Evolutionary conservation across 2,113 vertebrate genomes (phyloP).

Genomic region (Oryzias curvinotus): DNA sequence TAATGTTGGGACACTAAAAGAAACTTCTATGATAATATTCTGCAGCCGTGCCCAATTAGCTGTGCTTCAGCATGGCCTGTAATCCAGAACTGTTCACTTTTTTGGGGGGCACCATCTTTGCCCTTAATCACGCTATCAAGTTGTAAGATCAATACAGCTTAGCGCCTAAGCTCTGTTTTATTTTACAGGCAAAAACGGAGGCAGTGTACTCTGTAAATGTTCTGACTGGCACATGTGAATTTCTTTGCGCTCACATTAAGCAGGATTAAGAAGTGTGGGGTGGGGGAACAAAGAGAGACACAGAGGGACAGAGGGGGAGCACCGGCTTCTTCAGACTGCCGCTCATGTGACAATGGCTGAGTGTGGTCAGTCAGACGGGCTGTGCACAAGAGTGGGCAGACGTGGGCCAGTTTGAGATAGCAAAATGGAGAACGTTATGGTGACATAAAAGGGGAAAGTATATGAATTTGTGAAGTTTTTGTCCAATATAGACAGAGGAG

Average conservation of each 20-base stretch:
- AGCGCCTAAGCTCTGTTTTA: constrained; percentile 80
- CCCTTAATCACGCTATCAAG: constrained; percentile 80
- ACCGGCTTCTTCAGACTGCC: constrained; percentile 53
- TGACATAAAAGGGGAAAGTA: neutral
- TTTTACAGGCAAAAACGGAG: constrained; percentile 80
- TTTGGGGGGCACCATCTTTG: constrained; percentile 62
- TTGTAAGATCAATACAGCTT: constrained; percentile 85
- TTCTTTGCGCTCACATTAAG: constrained; percentile 93
- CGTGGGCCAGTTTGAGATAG: neutral
- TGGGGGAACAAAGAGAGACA: constrained; percentile 27
- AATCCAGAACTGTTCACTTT: constrained; percentile 68
- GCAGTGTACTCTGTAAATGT: constrained; percentile 85
- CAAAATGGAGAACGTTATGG: constrained; percentile 4
- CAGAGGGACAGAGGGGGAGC: constrained; percentile 39
- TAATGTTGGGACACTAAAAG: constrained; percentile 11
- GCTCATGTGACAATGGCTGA: constrained; percentile 88
- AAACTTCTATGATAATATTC: constrained; percentile 27
- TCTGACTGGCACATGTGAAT: constrained; percentile 92
- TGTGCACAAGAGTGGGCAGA: constrained; percentile 37
- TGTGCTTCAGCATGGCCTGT: constrained; percentile 39
- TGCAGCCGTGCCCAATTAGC: constrained; percentile 42
- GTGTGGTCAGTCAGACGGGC: constrained; percentile 66
- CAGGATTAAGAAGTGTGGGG: constrained; percentile 82
- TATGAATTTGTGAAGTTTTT: neutral
- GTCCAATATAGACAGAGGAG: neutral